Evolutionary conservation across 2,888 invertebrate species (phyloP), one percentile per base, ranked within the genome.

Genomic region (Esperia sulphurella): DNA sequence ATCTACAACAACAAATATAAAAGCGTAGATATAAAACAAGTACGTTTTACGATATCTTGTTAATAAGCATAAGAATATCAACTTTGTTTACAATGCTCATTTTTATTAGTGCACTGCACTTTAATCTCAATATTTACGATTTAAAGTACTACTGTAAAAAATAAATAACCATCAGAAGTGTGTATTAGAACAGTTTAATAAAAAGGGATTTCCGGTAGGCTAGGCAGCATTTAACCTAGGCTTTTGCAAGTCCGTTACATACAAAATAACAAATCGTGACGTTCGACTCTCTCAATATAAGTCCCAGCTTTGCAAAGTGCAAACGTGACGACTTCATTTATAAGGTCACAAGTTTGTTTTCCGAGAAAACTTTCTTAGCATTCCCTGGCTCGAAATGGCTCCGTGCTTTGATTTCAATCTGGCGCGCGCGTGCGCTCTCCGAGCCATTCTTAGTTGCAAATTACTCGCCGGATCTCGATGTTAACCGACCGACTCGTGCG

Each of bases 391-490:
- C 43, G 57, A 51, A 63, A 63, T 60, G 59, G 57, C 46, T 74
- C 81, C 81, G 82, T 83, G 80, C 72, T 63, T 62, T 43, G 83
- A 83, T 82, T 73, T 53, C 30, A 62, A 83, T 83, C 83, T 65
- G 61, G 71, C 74, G 76, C 75, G 71, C 75, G 77, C 75, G 71
- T 76, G 78, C 72, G 65, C 70, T 65, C 58, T 61, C 54, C 51
- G 44, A 67, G 2, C 21, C 21, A 64, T 66, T 69, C 62, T 65
- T 58, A 59, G 69, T 75, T 71, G 75, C 78, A 80, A 79, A 78
- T 78, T 75, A 73, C 65, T 65, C 62, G 63, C 66, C 59, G 46
- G 68, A 72, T 72, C 67, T 71, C 63, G 70, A 67, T 71, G 68
- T 68, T 68, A 66, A 70, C 66, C 60, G 55, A 68, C 66, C 60